Evolutionary conservation across 2,888 invertebrate species (phyloP), one percentile per base, ranked within the genome.

Genomic region (Caenorhabditis drosophilae): DNA sequence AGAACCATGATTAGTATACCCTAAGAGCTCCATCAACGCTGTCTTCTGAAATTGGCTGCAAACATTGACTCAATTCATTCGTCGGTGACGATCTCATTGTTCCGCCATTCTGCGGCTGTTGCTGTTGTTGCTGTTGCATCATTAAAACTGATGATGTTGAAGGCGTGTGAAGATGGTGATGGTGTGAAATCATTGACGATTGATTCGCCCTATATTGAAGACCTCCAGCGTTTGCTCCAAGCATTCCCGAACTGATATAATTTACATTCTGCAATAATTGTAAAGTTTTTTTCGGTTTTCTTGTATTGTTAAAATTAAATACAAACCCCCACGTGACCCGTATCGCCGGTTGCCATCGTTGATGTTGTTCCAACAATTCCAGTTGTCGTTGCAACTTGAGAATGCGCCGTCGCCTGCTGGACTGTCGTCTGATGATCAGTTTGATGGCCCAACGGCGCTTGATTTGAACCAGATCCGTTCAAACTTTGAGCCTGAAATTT

Each of bases 321-420:
- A 57, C 58, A 41, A 15, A 64, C 64, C 31, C 54, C 58, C 58
- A 58, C 64, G 40, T 58, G 64, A 40, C 64, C 64, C 58, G 64
- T 64, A 44, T 58, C 64, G 23, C 64, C 64, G 47, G 64, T 64
- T 38, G 64, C 64, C 64, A 64, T 64, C 31, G 56, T 31, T 31
- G 31, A 20, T 40, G 15, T 22, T 40, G 22, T 18, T 23, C 42
- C 42, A 31, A 31, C 31, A 31, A 31, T 31, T 31, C 31, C 31
- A 31, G 31, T 12, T 31, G 31, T n/a, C n/a, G n/a, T 12, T 31
- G 31, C 31, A 31, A 31, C 12, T 31, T 31, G 31, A 31, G 31
- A 31, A 31, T 31, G 31, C 12, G 22, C 23, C 23, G 23, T 4
- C 36, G 36, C 42, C 23, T 18, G 23, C 9, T 20, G 20, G 23